These are phyloP conservation scores for Phocoena phocoena DNA, from an alignment of 2,113 vertebrate genomes.

Conservation along the genomic window DNA sequence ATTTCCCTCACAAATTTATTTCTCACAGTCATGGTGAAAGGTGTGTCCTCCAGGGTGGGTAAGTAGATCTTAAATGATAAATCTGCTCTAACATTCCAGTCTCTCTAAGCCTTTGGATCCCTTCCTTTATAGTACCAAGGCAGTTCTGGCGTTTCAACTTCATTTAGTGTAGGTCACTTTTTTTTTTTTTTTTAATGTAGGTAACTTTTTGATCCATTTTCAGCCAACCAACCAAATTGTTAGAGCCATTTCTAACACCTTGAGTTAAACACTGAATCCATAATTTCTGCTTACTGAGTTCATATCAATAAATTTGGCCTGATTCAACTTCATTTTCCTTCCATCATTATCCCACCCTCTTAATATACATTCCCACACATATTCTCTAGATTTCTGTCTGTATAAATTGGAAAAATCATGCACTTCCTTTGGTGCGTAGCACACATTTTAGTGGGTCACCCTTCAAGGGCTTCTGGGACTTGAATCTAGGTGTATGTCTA, in stretches of 20 bases:
- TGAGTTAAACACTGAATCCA: neutral
- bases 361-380: neutral
- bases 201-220: neutral
- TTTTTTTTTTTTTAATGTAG: neutral
- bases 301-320: neutral
- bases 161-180: neutral
- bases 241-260: neutral
- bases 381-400: neutral
- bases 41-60: neutral
- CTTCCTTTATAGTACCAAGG: neutral
- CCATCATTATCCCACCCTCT: neutral
- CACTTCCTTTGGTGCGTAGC: neutral
- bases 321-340: neutral
- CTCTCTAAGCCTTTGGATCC: neutral
- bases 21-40: neutral
- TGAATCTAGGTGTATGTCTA: neutral
- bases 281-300: neutral
- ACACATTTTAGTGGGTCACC: neutral
- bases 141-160: neutral
- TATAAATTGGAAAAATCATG: neutral
- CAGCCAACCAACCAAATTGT: neutral
- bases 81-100: neutral
- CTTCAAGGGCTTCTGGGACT: neutral
- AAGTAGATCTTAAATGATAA: no score
- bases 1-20: neutral